A percentile compares a stretch with the other conserved stretches of the same genome.
These are phyloP conservation scores for Globicephala melas DNA, from an alignment of 2,113 vertebrate species.

Conservation along the genomic window DNA sequence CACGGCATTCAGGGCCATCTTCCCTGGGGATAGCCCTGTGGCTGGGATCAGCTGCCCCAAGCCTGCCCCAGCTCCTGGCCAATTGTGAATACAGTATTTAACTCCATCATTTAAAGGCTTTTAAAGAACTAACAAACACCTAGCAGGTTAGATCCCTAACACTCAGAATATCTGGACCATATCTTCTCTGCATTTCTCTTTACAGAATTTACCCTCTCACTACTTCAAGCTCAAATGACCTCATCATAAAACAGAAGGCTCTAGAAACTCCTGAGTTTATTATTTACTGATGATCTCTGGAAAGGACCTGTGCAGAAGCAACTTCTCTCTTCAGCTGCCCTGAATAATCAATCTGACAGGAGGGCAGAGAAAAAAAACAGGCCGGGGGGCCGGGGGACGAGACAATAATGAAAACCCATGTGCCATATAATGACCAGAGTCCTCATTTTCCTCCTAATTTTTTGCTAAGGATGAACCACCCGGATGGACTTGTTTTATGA, in stretches of 20 bases:
- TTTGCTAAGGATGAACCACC: conserved; percentile 12
- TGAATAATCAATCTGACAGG: conserved; percentile 53
- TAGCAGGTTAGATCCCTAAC: background rate
- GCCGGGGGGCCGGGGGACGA: background rate
- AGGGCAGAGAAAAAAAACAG: background rate
- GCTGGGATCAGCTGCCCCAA: background rate
- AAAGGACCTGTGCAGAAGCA: conserved; percentile 38
- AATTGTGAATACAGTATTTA: background rate
- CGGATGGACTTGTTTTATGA: conserved; percentile 18
- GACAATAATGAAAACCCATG: conserved; percentile 8
- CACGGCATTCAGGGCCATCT: background rate
- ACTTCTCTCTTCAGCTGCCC: conserved; percentile 9
- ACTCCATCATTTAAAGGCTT: background rate
- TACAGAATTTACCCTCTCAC: background rate
- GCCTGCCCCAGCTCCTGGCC: background rate
- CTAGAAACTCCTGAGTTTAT: conserved; percentile 38
- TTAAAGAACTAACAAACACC: background rate
- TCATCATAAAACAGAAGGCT: conserved; percentile 51
- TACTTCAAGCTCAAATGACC: background rate
- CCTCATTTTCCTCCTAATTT: conserved; percentile 2
- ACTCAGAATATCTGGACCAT: background rate
- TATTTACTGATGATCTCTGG: conserved; percentile 53
- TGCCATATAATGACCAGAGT: conserved; percentile 2
- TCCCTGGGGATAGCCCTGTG: background rate
- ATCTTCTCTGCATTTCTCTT: background rate